Evolutionary conservation across 2,797 vertebrate species (phyloP).

Genomic region (Huso huso): DNA sequence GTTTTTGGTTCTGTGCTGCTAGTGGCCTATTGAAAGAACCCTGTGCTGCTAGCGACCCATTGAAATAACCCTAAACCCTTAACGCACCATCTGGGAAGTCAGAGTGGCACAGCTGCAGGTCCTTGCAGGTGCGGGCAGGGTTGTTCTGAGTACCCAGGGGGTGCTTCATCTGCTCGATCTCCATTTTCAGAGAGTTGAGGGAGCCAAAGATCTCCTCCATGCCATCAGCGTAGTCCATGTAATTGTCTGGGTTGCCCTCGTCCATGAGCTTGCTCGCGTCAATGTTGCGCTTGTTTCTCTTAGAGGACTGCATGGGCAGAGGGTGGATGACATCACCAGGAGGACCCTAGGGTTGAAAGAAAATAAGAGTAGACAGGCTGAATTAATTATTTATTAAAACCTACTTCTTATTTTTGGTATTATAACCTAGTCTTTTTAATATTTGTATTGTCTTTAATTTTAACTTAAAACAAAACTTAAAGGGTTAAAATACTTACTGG

Average conservation of each 20-base stretch:
- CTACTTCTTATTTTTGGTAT: background rate
- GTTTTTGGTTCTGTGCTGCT: too few relatives aligned
- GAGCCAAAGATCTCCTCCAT: slow-evolving; percentile 98
- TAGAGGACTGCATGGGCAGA: slow-evolving; percentile 74
- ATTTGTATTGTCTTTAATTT: background rate
- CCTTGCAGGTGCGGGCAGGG: slow-evolving; percentile 94
- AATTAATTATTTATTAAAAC: slow-evolving; percentile 6
- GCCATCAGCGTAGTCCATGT: slow-evolving; percentile 89
- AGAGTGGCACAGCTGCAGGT: slow-evolving; percentile 89
- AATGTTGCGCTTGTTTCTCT: slow-evolving; percentile 76
- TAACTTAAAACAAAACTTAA: background rate
- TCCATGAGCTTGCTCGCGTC: slow-evolving; percentile 90
- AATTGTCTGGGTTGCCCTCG: slow-evolving; percentile 67
- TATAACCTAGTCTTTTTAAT: too few relatives aligned
- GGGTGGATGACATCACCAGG: slow-evolving; percentile 96
- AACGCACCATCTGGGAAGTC: slow-evolving; percentile 88
- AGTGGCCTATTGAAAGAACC: too few relatives aligned
- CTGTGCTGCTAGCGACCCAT: too few relatives aligned
- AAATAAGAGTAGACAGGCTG: background rate
- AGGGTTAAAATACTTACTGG: slow-evolving; percentile 68
- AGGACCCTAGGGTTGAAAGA: slow-evolving; percentile 66
- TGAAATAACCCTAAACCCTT: too few relatives aligned
- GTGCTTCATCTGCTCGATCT: slow-evolving; percentile 98
- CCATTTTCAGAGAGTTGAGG: slow-evolving; percentile 88
- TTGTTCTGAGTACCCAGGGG: slow-evolving; percentile 82